Evolutionary conservation across 2,888 invertebrate genomes (phyloP), one percentile per base, ranked within the genome.

Genomic region (Saturnia japonica): DNA sequence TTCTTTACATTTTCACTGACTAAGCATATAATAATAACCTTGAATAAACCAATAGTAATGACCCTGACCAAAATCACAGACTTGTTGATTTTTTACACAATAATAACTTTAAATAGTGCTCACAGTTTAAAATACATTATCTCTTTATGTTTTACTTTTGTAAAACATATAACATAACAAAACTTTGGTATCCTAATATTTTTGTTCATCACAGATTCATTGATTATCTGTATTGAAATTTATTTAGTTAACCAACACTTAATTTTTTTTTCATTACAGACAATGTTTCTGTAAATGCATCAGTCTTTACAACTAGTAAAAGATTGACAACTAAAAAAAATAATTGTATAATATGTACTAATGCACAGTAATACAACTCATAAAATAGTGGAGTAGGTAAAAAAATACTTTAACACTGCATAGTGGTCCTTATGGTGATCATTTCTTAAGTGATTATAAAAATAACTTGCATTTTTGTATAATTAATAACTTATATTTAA

Each of bases 241-340:
- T 57, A 11, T 47, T 45, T 1, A 16, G 19, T 19, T 54, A 22
- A 54, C n/a, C n/a, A 9, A 54, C 22, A 54, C 54, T 54, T 54
- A 19, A n/a, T 19, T 54, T 54, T 22, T 1, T 54, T 54, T 54
- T 8, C n/a, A n/a, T n/a, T 68, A 72, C 70, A 72, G 68, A 54
- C 67, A 71, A 70, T 47, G 73, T 70, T 73, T 80, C 79, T 81
- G 82, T 87, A 90, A 88, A 90, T 90, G 86, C 88, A 87, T 90
- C 90, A 91, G 89, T 91, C 90, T 90, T 89, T 75, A 80, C 82
- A 81, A 40, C 78, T 69, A 80, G 80, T 71, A 74, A 76, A 72
- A 75, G 25, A 12, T 57, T 57, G 57, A 57, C 25, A 57, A 57
- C 12, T 57, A 57, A 57, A 57, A n/a, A 4, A 51, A 7, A 14